Percentiles rank a stretch among this genome's conserved stretches.
Conservation (phyloP, 2,888 invertebrate species). For the Agriopis marginaria region DNA sequence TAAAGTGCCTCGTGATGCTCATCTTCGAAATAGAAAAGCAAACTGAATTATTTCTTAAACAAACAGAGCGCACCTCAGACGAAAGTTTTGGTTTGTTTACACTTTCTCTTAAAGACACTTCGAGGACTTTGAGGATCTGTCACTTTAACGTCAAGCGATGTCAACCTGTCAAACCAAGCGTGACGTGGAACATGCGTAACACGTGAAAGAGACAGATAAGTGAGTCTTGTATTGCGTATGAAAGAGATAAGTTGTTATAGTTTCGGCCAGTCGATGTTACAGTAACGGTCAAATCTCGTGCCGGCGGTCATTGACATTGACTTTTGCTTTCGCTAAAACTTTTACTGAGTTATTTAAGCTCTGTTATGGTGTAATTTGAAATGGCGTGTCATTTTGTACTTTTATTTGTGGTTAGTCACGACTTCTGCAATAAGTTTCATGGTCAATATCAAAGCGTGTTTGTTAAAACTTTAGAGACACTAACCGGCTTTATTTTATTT, state of each 20-base stretch:
- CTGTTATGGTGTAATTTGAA: conserved; percentile 42
- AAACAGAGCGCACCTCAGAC: conserved; percentile 55
- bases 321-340: conserved; percentile 73
- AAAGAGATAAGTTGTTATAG: conserved; percentile 46
- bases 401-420: conserved; percentile 19
- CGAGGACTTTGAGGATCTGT: conserved; percentile 63
- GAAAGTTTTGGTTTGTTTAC: conserved; percentile 72
- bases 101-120: conserved; percentile 71
- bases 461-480: too few species aligned
- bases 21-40: conserved; percentile 45
- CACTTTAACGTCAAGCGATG: conserved; percentile 49
- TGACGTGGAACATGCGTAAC: conserved; percentile 47
- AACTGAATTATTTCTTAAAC: conserved; percentile 53
- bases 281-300: conserved; percentile 59
- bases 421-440: conserved; percentile 35
- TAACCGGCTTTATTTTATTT: too few species aligned
- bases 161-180: conserved; percentile 54
- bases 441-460: conserved; percentile 6
- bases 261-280: conserved; percentile 46
- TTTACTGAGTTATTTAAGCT: conserved; percentile 50
- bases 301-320: conserved; percentile 65
- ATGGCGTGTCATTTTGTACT: conserved; percentile 38
- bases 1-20: conserved; percentile 39
- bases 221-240: conserved; percentile 43
- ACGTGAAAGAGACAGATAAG: conserved; percentile 47